phyloP scores from a whole-genome alignment of 2,797 vertebrate genomes.

The Sphaeramia orbicularis region DNA sequence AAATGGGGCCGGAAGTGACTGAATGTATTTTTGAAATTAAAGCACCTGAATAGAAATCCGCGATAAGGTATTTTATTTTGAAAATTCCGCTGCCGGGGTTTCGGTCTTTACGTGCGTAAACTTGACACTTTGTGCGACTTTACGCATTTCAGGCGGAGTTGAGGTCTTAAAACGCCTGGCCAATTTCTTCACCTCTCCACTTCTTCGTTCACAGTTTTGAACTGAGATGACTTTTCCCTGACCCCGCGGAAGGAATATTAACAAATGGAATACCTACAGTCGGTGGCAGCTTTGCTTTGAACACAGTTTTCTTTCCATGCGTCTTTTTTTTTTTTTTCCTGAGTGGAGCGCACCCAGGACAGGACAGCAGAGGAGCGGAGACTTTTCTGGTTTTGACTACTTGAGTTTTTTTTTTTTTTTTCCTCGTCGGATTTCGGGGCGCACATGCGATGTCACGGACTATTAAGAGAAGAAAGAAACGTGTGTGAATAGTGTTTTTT shows the following conservation, averaged over 20 bases:
- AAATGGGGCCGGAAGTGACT: not conserved
- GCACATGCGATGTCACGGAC: conserved; percentile 68
- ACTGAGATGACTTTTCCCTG: conserved; percentile 15
- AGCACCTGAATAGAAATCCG: accelerated
- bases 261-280: conserved; percentile 49
- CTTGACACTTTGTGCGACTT: conserved; percentile 34
- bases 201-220: conserved; percentile 58
- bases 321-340: not conserved
- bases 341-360: conserved; percentile 37
- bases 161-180: conserved; percentile 66
- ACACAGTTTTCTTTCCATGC: not conserved
- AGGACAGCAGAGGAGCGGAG: conserved; percentile 9
- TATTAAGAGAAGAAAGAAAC: conserved; percentile 54
- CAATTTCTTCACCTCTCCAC: conserved; percentile 59
- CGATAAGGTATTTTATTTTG: conserved; percentile 25
- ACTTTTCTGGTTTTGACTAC: conserved; percentile 37
- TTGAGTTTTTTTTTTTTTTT: conserved; percentile 1
- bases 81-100: not conserved
- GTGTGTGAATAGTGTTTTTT: conserved; percentile 12
- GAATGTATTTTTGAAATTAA: conserved; percentile 22
- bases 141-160: conserved; percentile 74
- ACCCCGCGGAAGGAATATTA: conserved; percentile 31
- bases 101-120: accelerated
- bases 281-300: conserved; percentile 10
- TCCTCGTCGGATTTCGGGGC: conserved; percentile 21